Evolutionary conservation across 2,797 vertebrate species (phyloP), one percentile per base, ranked within the genome.

Genomic region (Hozukius guyotensis): DNA sequence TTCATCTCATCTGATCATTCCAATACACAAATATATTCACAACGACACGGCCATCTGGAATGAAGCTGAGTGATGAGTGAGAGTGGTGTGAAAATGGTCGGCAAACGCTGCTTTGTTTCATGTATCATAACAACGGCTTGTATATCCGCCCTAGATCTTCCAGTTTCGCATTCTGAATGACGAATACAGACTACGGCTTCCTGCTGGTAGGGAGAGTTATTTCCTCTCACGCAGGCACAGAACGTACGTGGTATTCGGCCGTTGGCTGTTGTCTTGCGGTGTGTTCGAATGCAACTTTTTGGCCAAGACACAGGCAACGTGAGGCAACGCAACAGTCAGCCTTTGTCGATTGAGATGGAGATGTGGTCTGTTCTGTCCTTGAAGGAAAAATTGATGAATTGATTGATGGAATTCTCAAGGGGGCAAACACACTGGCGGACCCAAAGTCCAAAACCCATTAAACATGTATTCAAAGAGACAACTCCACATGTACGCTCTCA

Each of bases 331-430:
- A 42, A 52, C 4, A 52, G 49, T n/a, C 1, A 9, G 20, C 20
- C 49, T 53, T 53, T 53, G 0, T 0, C 4, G 4, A 53, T 0
- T n/a, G 29, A 64, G 36, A 38, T 64, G 49, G 60, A 72, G 59
- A 71, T 75, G 53, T 82, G 38, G n/a, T 84, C 27, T 68, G 14
- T 34, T 79, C 20, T 75, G 72, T 72, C 83, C 62, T 88, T 85
- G 78, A 81, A 76, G 61, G 64, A 75, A 12, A 71, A 81, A 89
- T 79, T 82, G 84, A 91, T 91, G 66, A 83, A 90, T 84, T 83
- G 87, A 91, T 92, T 83, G 22, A 27, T 62, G 42, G 32, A 72
- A 55, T 53, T 86, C 77, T 83, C 72, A 3, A 22, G 75, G 82
- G 60, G 76, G 6, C 42, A 60, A 36, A 65, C n/a, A 22, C n/a